Base-by-base conservation (phyloP, 2,113 vertebrate species). In the Cryptomyrus ogoouensis region DNA sequence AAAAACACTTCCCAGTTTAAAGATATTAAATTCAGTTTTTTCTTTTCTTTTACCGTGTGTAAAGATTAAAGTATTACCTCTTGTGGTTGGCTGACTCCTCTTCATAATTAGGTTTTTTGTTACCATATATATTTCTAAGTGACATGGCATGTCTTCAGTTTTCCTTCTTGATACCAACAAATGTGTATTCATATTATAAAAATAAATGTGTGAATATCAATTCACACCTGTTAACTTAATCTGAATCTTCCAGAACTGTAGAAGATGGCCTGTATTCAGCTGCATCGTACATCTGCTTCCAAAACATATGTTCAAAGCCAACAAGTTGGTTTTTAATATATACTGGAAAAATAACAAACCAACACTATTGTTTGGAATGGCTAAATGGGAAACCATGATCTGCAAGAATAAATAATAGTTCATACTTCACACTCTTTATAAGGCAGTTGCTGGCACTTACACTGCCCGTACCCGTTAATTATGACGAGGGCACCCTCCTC, bases 401-500 rank as follows among this genome's bases (percentile, higher is more conserved):
- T 93, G 93, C 94, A 92, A 91, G 91, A 96, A 96, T 96, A 96
- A 96, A 96, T 96, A 96, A 92, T 92, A 94, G 94, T 97, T 98
- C 97, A 99, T 97, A 99, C 98, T 98, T 99, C 98, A 97, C 98
- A 99, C 97, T 99, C 98, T 97, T 99, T 99, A 93, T 99, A 99
- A 94, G 98, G 98, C 97, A 99, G 97, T 94, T 99, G 98, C 97
- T 99, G 98, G 96, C 98, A 99, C 95, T 99, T 99, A 97, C 98
- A 99, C 96, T 99, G 98, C 97, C 98, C 98, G 1, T 99, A 99
- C 94, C 98, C 98, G 58, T 99, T 99, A 93, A 99, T 99, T 96
- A 99, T 99, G 95, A 99, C 98, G 91, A 99, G 97, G 90, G 98
- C 98, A 92, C 98, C 98, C 89, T 97, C 96, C 94, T 99, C 98